Evolutionary conservation across 1,140 invertebrate species (phyloP), one percentile per base, ranked within the genome.

Genomic region (Onthophagus taurus): DNA sequence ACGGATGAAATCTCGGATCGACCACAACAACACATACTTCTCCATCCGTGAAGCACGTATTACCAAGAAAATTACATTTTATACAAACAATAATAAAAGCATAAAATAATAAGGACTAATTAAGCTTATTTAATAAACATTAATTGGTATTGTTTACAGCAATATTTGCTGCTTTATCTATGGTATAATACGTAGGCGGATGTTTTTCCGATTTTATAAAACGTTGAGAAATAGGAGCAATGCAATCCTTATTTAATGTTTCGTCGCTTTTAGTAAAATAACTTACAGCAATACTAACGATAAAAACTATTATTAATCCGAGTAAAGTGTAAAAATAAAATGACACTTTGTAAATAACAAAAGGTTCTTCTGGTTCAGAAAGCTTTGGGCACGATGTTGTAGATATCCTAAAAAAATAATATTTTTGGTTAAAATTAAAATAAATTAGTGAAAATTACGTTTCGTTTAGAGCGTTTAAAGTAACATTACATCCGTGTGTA

Each of bases 251-350:
- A 7, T 37, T 37, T 13, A 37, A 37, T 13, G 35, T 18, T 21
- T 37, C 24, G 9, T 37, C 35, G 13, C 35, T 20, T 5, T 37
- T 20, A 2, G 43, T 45, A 45, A 45, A 37, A 5, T 23, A 45
- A 23, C 43, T 45, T 19, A 45, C 17, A 19, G 16, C 12, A 6
- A 45, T 8, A 20, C 20, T 21, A 7, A 36, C 17, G n/a, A 37
- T 21, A 13, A 45, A 5, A 7, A 11, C 14, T 24, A 37, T 12
- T n/a, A 30, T 12, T 17, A 34, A 5, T 12, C 43, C 43, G 12
- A 45, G 36, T 17, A 35, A 4, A 2, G 20, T 26, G 13, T 45
- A 35, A 18, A 18, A 45, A 13, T 34, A 45, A 26, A 45, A 45
- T 1, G 43, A 45, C 18, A 45, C 33, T 45, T 16, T 14, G 16